Evolutionary conservation across 1,140 invertebrate species (phyloP).

Genomic region (Matsumurasca onukii): DNA sequence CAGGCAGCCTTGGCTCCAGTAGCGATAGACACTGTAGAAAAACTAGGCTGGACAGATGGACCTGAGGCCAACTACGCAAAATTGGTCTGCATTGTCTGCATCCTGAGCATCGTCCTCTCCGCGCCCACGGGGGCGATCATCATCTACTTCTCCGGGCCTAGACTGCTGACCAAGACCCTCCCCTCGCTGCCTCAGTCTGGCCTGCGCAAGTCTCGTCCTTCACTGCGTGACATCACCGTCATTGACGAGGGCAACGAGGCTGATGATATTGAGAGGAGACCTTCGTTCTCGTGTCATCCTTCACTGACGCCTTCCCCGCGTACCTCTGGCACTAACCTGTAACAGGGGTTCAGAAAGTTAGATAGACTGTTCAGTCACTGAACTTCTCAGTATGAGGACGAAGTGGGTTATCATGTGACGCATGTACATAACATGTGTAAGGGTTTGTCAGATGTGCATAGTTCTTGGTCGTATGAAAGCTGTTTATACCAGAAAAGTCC

Average conservation of each 20-base stretch:
- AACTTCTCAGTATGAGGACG: too few relatives aligned
- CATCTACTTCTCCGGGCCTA: too few relatives aligned
- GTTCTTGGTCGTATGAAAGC: too few relatives aligned
- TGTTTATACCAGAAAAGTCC: too few relatives aligned
- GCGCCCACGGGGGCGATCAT: too few relatives aligned
- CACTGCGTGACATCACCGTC: constrained; percentile 79
- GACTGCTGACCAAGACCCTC: constrained; percentile 64
- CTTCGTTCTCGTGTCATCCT: background rate
- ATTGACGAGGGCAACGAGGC: constrained; percentile 68
- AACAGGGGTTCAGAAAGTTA: too few relatives aligned
- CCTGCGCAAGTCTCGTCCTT: constrained; percentile 71
- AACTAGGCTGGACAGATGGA: constrained; percentile 42
- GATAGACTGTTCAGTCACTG: too few relatives aligned
- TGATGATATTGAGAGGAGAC: constrained; percentile 50
- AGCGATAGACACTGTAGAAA: constrained; percentile 64
- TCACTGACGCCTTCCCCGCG: background rate
- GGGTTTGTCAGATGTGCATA: too few relatives aligned
- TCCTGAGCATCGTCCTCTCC: constrained; percentile 87
- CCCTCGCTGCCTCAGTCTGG: constrained; percentile 56
- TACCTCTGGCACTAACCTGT: too few relatives aligned
- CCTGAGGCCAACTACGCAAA: constrained; percentile 55
- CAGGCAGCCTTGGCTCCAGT: constrained; percentile 81
- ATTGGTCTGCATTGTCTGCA: constrained; percentile 68
- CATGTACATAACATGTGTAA: too few relatives aligned
- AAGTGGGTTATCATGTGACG: too few relatives aligned